These are phyloP conservation scores for Urocynchramus pylzowi DNA, from an alignment of 2,113 vertebrate species.

Conservation along the genomic window DNA sequence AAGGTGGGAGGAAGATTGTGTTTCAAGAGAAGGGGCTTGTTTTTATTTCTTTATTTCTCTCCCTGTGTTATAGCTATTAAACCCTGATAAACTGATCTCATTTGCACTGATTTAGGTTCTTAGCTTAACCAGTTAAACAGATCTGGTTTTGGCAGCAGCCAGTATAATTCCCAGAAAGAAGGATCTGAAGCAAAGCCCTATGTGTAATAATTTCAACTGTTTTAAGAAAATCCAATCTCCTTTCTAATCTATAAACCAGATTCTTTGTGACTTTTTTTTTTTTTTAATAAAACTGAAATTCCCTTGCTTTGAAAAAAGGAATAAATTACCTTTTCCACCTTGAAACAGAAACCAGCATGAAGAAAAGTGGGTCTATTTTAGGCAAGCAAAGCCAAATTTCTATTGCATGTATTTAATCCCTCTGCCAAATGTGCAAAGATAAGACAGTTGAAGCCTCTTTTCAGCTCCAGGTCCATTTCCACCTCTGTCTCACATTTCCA, in stretches of 20 bases:
- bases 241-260: constrained; percentile 49
- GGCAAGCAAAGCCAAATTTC: background rate
- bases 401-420: background rate
- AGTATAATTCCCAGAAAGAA: constrained; percentile 42
- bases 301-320: background rate
- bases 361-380: background rate
- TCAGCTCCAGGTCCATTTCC: background rate
- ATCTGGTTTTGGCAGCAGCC: constrained; percentile 27
- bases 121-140: constrained; percentile 35
- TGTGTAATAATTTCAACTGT: constrained; percentile 6
- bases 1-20: background rate
- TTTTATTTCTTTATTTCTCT: background rate
- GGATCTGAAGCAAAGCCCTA: background rate
- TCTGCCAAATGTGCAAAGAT: background rate
- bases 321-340: background rate
- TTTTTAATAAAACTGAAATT: background rate
- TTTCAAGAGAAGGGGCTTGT: background rate
- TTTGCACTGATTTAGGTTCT: constrained; percentile 25
- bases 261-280: background rate
- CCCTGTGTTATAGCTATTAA: constrained; percentile 38
- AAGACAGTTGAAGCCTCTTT: background rate
- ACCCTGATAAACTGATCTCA: constrained; percentile 7
- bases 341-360: background rate
- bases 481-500: background rate
- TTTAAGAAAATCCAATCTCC: constrained; percentile 2